A percentile compares a stretch with the other conserved stretches of the same genome.
Conservation (phyloP, 92 coral and sea anemone genomes). For the Parazoanthus darwini region DNA sequence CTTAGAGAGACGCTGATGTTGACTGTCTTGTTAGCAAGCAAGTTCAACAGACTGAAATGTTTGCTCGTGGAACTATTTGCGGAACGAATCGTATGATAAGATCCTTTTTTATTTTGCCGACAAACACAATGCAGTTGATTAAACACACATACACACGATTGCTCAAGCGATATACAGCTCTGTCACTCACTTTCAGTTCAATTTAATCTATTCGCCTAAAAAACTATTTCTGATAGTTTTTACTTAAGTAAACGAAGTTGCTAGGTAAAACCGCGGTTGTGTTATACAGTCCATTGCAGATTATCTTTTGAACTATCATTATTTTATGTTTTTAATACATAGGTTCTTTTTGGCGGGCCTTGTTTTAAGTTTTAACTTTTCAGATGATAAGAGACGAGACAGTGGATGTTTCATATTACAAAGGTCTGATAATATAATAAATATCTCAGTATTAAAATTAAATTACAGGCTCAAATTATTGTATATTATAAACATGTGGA, state of each 20-base stretch:
- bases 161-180: not conserved
- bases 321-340: too few relatives aligned
- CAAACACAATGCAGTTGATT: not conserved
- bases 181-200: not conserved
- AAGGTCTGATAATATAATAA: not conserved
- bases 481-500: not conserved
- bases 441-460: too few relatives aligned
- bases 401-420: not conserved
- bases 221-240: not conserved
- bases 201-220: not conserved
- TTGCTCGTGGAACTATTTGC: not conserved
- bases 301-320: too few relatives aligned
- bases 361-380: not conserved
- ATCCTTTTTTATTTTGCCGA: not conserved
- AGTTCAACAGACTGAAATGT: not conserved
- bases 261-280: not conserved
- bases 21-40: constrained; percentile 40
- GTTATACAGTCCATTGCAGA: not conserved
- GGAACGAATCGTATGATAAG: not conserved
- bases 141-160: not conserved
- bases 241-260: not conserved
- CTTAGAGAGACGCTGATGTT: not conserved
- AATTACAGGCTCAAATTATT: not conserved
- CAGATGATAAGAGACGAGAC: not conserved
- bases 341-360: not conserved